Percentiles rank a stretch among this genome's conserved stretches.
Evolutionary conservation across 2,888 invertebrate species (phyloP).

Genomic region (Brachyptera risi): DNA sequence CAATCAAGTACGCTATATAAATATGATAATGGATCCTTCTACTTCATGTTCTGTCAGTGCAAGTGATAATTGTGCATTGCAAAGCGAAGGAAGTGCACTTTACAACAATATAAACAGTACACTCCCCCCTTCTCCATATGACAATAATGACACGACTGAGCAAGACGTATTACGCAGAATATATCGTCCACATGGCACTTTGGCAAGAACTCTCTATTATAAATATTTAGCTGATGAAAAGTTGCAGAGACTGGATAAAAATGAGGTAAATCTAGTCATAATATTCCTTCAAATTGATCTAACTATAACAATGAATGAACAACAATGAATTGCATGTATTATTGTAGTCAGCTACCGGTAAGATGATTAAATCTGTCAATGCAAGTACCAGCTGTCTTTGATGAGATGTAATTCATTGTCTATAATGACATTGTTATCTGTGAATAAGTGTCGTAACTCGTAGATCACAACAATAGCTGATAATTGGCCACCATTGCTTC

Average conservation of each 20-base stretch:
- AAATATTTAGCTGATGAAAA: constrained; percentile 67
- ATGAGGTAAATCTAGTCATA: constrained; percentile 50
- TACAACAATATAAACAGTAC: background rate
- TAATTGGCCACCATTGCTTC: too few species aligned
- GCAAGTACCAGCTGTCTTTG: too few species aligned
- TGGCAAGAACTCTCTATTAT: constrained; percentile 67
- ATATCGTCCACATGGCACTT: constrained; percentile 64
- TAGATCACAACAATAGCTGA: too few species aligned
- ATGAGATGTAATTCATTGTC: too few species aligned
- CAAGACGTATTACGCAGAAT: constrained; percentile 29
- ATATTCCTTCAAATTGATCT: too few species aligned
- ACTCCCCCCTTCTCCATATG: background rate
- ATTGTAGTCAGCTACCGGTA: too few species aligned
- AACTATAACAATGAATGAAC: too few species aligned
- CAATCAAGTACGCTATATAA: background rate
- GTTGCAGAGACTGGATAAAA: constrained; percentile 62
- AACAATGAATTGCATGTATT: too few species aligned
- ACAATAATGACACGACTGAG: background rate
- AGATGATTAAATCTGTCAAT: too few species aligned
- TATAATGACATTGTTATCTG: too few species aligned
- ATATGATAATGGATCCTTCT: constrained; percentile 16
- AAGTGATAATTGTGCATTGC: constrained; percentile 19
- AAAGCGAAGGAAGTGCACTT: background rate
- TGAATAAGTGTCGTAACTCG: too few species aligned
- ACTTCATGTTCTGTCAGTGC: constrained; percentile 16